phyloP scores from a whole-genome alignment of 2,888 invertebrate genomes.

The Mythimna loreyi region DNA sequence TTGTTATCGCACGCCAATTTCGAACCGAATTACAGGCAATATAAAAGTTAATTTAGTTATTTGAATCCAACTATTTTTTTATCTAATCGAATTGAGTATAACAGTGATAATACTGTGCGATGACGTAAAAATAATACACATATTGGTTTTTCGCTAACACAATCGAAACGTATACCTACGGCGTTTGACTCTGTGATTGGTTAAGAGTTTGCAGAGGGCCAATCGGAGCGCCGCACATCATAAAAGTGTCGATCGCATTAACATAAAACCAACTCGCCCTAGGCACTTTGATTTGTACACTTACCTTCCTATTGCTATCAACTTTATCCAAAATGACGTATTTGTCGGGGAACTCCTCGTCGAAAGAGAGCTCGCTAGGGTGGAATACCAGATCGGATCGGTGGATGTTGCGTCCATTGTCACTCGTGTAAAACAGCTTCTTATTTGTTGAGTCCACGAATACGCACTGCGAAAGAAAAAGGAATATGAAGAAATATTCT shows the following conservation, averaged over 20 bases:
- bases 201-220: too few species aligned
- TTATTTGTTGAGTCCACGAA: conserved; percentile 95
- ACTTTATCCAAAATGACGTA: conserved; percentile 95
- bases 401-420: conserved; percentile 93
- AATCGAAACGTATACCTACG: too few species aligned
- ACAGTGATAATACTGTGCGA: background rate
- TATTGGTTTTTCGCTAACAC: too few species aligned
- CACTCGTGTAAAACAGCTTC: conserved; percentile 93
- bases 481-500: background rate
- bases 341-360: conserved; percentile 93
- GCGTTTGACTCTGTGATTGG: too few species aligned
- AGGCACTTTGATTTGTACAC: conserved; percentile 44
- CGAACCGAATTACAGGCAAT: conserved; percentile 25
- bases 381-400: conserved; percentile 93
- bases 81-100: background rate
- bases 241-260: too few species aligned
- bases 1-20: conserved; percentile 18
- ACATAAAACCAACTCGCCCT: too few species aligned
- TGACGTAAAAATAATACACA: too few species aligned
- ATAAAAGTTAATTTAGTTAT: background rate
- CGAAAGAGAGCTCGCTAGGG: conserved; percentile 95
- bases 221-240: too few species aligned
- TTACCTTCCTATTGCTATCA: conserved; percentile 91
- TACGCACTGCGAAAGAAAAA: conserved; percentile 93
- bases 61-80: conserved; percentile 2